Percentiles rank a stretch among this genome's conserved stretches.
Evolutionary conservation across 2,888 invertebrate species (phyloP).

Genomic region (Galeopsomyia nigrocyanea): DNA sequence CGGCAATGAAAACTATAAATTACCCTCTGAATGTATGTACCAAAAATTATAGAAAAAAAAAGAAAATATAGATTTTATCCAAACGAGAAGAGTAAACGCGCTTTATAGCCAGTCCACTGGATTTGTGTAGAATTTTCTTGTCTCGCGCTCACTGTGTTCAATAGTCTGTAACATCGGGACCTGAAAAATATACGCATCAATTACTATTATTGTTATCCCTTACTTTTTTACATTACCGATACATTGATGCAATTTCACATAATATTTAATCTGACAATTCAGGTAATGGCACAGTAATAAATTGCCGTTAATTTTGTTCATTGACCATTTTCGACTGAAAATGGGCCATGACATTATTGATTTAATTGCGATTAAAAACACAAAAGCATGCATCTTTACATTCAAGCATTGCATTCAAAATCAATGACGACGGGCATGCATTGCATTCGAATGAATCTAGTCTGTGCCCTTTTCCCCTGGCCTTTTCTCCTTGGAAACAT

Average conservation of each 20-base stretch:
- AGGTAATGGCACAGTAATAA: too few relatives aligned
- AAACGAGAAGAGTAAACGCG: constrained; percentile 53
- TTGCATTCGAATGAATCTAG: neutral
- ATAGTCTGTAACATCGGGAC: constrained; percentile 66
- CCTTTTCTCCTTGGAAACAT: too few relatives aligned
- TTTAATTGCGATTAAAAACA: too few relatives aligned
- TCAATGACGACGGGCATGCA: neutral
- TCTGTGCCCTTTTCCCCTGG: too few relatives aligned
- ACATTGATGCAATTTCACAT: constrained; percentile 22
- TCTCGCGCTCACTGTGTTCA: constrained; percentile 51
- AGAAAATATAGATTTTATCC: constrained; percentile 48
- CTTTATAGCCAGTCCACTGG: constrained; percentile 55
- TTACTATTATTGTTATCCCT: neutral
- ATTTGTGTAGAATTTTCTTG: constrained; percentile 46
- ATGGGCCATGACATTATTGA: too few relatives aligned
- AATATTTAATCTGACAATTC: too few relatives aligned
- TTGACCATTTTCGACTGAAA: too few relatives aligned
- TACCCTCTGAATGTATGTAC: constrained; percentile 18
- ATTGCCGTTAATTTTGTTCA: too few relatives aligned
- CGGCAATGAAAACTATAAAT: constrained; percentile 6
- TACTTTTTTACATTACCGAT: too few relatives aligned
- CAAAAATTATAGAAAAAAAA: constrained; percentile 55
- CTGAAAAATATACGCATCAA: constrained; percentile 56
- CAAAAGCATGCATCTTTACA: constrained; percentile 34
- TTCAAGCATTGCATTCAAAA: constrained; percentile 21